phyloP scores from a whole-genome alignment of 2,797 vertebrate genomes.

The Sebastes aleutianus region DNA sequence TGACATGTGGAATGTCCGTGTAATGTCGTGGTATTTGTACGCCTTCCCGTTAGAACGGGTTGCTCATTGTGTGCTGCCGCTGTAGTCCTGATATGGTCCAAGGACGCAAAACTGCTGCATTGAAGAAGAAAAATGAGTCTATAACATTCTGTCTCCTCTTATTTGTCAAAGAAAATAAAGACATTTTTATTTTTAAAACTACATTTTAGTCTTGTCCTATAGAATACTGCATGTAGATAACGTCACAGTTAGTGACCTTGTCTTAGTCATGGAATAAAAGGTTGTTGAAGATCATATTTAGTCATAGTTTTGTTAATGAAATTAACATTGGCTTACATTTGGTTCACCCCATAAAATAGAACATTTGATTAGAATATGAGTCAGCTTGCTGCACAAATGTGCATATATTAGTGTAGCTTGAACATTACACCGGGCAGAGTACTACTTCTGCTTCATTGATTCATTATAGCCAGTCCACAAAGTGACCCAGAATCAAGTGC shows the following conservation, averaged over 20 bases:
- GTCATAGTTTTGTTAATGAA: neutral
- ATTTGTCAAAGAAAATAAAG: no score
- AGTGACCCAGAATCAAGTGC: neutral
- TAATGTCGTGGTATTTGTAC: neutral
- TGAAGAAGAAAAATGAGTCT: neutral
- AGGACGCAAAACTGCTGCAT: neutral
- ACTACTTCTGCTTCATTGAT: neutral
- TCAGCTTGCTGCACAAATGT: slow-evolving; percentile 4
- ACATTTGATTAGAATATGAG: neutral
- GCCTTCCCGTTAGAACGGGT: rapidly evolving
- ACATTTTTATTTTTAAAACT: neutral
- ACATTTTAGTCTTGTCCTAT: neutral
- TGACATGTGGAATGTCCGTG: neutral
- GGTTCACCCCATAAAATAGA: neutral
- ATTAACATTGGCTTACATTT: neutral
- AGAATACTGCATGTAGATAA: neutral
- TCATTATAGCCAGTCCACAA: neutral
- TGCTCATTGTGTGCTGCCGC: neutral
- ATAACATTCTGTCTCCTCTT: neutral
- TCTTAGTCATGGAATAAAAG: neutral
- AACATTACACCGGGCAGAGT: neutral
- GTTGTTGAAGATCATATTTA: neutral
- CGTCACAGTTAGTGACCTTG: neutral
- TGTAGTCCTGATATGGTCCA: neutral
- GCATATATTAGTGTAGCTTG: neutral